phyloP scores from a whole-genome alignment of 2,797 vertebrate species.

The Enteromius unitaeniatus region DNA sequence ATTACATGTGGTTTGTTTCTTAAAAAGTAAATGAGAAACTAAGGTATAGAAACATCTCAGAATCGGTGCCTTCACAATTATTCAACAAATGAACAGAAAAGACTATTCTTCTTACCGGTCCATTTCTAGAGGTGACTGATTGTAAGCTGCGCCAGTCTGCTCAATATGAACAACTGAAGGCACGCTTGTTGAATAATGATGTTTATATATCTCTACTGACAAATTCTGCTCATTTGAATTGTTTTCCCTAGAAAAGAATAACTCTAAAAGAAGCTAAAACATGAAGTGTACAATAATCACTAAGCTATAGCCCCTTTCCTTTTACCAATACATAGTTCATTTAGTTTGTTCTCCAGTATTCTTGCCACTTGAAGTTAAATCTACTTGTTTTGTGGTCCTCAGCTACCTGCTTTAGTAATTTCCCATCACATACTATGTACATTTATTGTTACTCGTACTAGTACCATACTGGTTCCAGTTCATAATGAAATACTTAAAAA shows the following conservation, averaged over 20 bases:
- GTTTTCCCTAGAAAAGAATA: background rate
- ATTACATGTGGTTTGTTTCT: background rate
- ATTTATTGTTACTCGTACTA: background rate
- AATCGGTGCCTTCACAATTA: background rate
- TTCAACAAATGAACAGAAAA: background rate
- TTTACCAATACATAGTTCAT: background rate
- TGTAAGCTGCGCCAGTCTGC: background rate
- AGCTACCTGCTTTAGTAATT: background rate
- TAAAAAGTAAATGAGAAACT: background rate
- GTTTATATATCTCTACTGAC: background rate
- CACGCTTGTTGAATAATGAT: background rate
- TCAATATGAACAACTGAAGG: background rate
- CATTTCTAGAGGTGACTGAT: background rate
- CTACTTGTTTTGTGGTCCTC: background rate
- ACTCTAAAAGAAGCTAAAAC: constrained; percentile 1
- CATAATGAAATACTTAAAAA: background rate
- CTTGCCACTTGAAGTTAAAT: background rate
- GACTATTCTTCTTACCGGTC: background rate
- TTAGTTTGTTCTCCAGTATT: background rate
- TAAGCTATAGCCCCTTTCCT: background rate
- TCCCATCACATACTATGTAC: too few species aligned
- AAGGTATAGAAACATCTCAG: background rate
- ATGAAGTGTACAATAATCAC: background rate
- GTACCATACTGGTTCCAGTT: background rate
- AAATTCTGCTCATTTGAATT: background rate